Evolutionary conservation across 2,797 vertebrate genomes (phyloP).

Genomic region (Limosa lapponica): DNA sequence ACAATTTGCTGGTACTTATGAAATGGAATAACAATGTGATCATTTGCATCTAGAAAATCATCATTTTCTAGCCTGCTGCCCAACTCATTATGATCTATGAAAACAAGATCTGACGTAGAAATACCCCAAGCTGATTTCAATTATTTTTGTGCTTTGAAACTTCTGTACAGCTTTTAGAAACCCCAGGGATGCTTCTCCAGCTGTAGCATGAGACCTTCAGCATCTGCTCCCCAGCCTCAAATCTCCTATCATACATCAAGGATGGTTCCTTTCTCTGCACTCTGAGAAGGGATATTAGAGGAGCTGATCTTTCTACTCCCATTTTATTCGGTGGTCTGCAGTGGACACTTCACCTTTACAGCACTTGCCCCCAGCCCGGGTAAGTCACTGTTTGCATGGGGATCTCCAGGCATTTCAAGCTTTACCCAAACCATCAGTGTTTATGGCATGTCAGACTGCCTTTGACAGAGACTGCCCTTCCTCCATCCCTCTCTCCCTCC

Average conservation of each 20-base stretch:
- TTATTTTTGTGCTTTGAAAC: background rate
- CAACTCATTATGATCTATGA: background rate
- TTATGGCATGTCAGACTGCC: background rate
- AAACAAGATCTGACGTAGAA: background rate
- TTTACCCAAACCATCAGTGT: background rate
- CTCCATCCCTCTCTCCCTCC: background rate
- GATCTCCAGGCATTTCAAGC: background rate
- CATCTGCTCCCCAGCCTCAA: background rate
- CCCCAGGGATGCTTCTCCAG: background rate
- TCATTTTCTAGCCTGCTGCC: background rate
- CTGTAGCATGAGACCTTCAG: background rate
- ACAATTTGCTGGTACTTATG: background rate
- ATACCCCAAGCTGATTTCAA: background rate
- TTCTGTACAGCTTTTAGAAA: constrained; percentile 4
- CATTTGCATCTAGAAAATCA: background rate
- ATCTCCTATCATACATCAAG: background rate
- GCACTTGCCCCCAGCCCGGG: background rate
- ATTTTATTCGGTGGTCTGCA: background rate
- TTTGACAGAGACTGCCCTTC: constrained; percentile 22
- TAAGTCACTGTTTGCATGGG: background rate
- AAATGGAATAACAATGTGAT: background rate
- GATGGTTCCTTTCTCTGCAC: background rate
- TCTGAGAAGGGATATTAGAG: background rate
- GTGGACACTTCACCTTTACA: background rate
- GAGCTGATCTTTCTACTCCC: background rate